phyloP scores from a whole-genome alignment of 2,113 vertebrate genomes.

The Oreochromis niloticus region DNA sequence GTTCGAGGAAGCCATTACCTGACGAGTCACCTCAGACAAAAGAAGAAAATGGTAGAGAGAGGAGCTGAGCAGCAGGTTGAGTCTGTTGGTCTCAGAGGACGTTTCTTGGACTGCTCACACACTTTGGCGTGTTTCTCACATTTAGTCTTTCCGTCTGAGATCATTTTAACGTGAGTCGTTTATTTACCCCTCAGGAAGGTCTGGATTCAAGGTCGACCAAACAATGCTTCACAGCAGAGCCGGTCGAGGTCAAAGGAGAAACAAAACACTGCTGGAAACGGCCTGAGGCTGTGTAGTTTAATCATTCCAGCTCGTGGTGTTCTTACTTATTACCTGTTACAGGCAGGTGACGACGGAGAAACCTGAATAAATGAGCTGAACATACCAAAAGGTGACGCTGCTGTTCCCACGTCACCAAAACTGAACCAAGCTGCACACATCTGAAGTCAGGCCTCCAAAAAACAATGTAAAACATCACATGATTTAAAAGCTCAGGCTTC shows the following conservation, averaged over 20 bases:
- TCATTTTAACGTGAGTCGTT: neutral
- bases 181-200: neutral
- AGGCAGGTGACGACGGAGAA: neutral
- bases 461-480: neutral
- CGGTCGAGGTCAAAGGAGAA: neutral
- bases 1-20: conserved; percentile 31
- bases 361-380: neutral
- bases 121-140: neutral
- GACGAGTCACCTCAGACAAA: conserved; percentile 15
- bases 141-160: neutral
- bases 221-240: neutral
- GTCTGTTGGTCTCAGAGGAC: neutral
- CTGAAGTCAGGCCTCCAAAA: neutral
- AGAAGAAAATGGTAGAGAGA: neutral
- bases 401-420: neutral
- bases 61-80: neutral
- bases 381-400: neutral
- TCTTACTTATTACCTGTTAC: neutral
- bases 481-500: neutral
- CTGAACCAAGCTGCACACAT: neutral
- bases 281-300: neutral
- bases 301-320: neutral
- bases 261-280: neutral
- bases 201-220: neutral
- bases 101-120: neutral